Base-by-base conservation (phyloP, 2,113 vertebrate genomes). In the Xerus inauris region DNA sequence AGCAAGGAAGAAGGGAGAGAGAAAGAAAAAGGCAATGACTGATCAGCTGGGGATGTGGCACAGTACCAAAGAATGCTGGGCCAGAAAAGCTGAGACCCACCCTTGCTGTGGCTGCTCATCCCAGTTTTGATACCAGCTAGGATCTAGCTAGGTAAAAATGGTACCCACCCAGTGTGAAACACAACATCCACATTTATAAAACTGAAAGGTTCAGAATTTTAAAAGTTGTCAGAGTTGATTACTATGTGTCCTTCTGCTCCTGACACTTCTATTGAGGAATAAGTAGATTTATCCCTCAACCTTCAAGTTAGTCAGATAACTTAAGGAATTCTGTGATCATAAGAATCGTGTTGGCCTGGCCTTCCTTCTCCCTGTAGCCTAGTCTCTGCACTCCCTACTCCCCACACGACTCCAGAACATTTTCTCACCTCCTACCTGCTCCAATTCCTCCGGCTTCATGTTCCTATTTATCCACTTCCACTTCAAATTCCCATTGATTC, bases 151-250 rank as follows among this genome's bases (percentile, higher is more conserved):
- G 28, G 64, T 35, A 22, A 72, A 71, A 64, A 38, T 3, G 20
- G 35, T 28, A 16, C 45, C 49, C 11, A 2, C 38, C 75, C n/a
- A 38, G 17, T 26, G 17, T 42, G 57, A 9, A 2, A 38, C 42
- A 86, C 35, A 42, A 91, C 80, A 57, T 24, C 57, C 75, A 86
- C 54, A 76, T 51, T 65, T 47, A 85, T 45, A n/a, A 65, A 97
- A 81, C 71, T 9, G 6, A 62, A n/a, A 75, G 20, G 0, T 1
- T 49, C 65, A 42, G 47, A 77, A 82, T 79, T 38, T 73, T 16
- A 16, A 64, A 67, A 65, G 24, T 73, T 32, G 22, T 9, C 73
- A 40, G 5, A 96, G 59, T 51, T 13, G 24, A 75, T 91, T 32
- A 10, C 49, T 12, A 6, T 38, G 71, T 83, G 73, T 88, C 13